Conservation (phyloP, 1,140 invertebrate genomes). For the Mamestra configurata region DNA sequence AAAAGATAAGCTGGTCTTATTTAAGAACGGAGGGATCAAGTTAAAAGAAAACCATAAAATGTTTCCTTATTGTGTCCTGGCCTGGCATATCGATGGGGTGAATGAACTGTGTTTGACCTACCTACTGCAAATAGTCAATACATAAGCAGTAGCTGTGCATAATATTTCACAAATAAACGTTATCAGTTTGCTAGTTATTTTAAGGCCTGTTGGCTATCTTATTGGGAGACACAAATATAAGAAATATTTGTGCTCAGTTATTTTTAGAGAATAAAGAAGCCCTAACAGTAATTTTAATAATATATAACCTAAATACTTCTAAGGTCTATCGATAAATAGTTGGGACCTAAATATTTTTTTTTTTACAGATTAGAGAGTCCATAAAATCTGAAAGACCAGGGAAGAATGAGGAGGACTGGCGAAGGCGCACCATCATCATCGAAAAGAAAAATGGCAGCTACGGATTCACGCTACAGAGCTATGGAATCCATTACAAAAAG, state of each 20-base stretch:
- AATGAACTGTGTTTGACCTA: slow-evolving; percentile 1
- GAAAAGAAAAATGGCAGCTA: slow-evolving; percentile 97
- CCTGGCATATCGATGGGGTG: not conserved
- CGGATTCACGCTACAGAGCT: slow-evolving; percentile 98
- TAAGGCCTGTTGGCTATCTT: not conserved
- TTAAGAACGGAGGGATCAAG: not conserved
- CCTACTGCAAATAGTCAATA: not conserved
- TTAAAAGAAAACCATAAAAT: too few species aligned
- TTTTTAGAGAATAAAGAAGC: too few species aligned
- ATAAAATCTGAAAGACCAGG: slow-evolving; percentile 93
- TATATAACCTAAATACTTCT: too few species aligned
- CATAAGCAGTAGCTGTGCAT: not conserved
- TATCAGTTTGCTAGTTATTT: slow-evolving; percentile 13
- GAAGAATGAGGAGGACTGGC: slow-evolving; percentile 94
- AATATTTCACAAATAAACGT: not conserved
- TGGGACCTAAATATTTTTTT: not conserved
- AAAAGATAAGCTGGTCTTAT: not conserved
- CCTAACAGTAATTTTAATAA: too few species aligned
- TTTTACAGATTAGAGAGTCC: slow-evolving; percentile 92
- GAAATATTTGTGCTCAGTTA: too few species aligned
- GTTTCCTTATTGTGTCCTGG: not conserved
- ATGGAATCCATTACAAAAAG: slow-evolving; percentile 97
- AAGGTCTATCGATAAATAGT: not conserved
- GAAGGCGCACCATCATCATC: slow-evolving; percentile 96
- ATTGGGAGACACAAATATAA: not conserved